A percentile compares a stretch with the other conserved stretches of the same genome.
phyloP scores from a whole-genome alignment of 2,797 vertebrate genomes.

The Smutsia gigantea region DNA sequence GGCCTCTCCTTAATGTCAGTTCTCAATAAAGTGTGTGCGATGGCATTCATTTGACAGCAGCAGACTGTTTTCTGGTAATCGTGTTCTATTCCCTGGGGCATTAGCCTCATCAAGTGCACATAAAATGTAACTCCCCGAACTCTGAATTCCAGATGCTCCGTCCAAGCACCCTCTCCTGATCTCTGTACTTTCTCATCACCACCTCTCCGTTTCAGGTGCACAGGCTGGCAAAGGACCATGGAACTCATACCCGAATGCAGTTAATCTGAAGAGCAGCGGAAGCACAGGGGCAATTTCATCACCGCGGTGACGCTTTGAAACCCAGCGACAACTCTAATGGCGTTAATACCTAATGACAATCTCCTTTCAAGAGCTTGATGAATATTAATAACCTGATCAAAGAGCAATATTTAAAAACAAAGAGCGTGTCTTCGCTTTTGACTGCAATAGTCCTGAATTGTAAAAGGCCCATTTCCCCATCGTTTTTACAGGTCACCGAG shows the following conservation, averaged over 20 bases:
- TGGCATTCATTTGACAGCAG: background rate
- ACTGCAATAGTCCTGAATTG: background rate
- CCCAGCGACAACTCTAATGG: background rate
- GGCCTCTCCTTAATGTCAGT: background rate
- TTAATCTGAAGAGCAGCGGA: background rate
- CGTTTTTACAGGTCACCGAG: background rate
- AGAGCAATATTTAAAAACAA: constrained; percentile 70
- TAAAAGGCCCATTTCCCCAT: background rate
- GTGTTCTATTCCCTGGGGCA: constrained; percentile 6
- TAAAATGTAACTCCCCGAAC: background rate
- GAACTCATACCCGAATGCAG: rapidly evolving
- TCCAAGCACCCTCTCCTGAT: background rate
- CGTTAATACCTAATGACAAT: constrained; percentile 49
- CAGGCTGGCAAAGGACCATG: background rate
- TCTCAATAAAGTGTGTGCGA: background rate
- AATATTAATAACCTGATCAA: constrained; percentile 68
- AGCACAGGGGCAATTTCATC: background rate
- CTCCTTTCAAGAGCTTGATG: constrained; percentile 66
- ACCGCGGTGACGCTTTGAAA: background rate
- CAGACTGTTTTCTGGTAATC: background rate
- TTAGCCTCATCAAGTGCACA: background rate
- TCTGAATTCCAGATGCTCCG: background rate
- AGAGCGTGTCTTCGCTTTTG: background rate
- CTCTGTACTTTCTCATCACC: background rate
- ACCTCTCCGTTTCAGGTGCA: background rate